Evolutionary conservation across 2,888 invertebrate genomes (phyloP).

Genomic region (Brenthis ino): DNA sequence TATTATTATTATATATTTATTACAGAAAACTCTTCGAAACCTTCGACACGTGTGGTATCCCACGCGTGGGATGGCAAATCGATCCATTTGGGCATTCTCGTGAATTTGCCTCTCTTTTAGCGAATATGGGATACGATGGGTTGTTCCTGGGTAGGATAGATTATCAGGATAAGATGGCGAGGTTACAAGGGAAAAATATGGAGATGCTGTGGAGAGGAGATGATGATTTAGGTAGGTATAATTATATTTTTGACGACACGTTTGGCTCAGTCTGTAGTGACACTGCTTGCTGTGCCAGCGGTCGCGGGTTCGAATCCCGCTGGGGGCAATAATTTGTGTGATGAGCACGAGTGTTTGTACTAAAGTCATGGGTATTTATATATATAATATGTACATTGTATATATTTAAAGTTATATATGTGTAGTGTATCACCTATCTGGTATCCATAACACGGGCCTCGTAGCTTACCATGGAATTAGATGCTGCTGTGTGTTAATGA

Average conservation of each 20-base stretch:
- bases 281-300: no score
- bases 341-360: no score
- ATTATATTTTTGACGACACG: no score
- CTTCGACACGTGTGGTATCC: conserved; percentile 87
- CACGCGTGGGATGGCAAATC: conserved; percentile 90
- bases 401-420: no score
- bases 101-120: conserved; percentile 91
- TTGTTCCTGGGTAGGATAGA: conserved; percentile 93
- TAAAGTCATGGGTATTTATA: no score
- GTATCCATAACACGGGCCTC: not conserved
- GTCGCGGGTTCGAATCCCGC: no score
- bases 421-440: no score
- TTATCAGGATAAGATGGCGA: conserved; percentile 88
- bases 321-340: no score
- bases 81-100: conserved; percentile 94
- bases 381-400: no score
- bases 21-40: conserved; percentile 84
- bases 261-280: no score
- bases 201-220: conserved; percentile 94
- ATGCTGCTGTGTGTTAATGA: not conserved
- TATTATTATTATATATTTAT: no score
- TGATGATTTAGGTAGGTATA: conserved; percentile 84
- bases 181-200: conserved; percentile 83
- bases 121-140: conserved; percentile 93
- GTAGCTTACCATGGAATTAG: not conserved